Conservation (phyloP, 2,797 vertebrate genomes). For the Gallirallus australis region DNA sequence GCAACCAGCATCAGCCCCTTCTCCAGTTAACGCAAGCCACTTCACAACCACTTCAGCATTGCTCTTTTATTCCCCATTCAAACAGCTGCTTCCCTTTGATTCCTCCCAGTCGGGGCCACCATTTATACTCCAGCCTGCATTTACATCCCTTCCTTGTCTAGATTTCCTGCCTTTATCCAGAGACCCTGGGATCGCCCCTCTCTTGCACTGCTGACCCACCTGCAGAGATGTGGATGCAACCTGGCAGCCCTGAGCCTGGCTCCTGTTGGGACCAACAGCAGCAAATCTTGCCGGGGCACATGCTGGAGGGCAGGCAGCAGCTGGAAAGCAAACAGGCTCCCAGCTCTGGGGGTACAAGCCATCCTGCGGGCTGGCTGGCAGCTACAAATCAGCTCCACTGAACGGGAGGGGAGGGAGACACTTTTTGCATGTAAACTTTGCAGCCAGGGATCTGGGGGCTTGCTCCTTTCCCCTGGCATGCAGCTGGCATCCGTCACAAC, state of each 20-base stretch:
- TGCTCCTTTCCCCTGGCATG: neutral
- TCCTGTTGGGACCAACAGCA: neutral
- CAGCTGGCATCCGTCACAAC: neutral
- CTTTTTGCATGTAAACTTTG: neutral
- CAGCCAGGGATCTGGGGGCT: neutral
- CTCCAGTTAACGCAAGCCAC: neutral
- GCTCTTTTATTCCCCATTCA: neutral
- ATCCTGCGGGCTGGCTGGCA: neutral
- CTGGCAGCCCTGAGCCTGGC: neutral
- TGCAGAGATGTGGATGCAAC: neutral
- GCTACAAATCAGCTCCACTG: neutral
- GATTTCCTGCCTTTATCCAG: neutral
- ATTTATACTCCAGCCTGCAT: neutral
- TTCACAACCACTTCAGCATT: neutral
- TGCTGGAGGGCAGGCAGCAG: slow-evolving; percentile 60
- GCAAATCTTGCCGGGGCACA: neutral
- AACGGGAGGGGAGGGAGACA: neutral
- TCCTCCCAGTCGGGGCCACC: neutral
- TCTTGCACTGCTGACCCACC: neutral
- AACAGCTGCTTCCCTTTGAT: neutral
- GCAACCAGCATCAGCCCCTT: neutral
- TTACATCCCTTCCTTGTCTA: neutral
- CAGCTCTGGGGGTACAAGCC: slow-evolving; percentile 4
- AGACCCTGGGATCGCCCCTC: neutral
- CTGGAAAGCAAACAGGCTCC: slow-evolving; percentile 23